These are phyloP conservation scores for Delia radicum DNA, from an alignment of 1,140 invertebrate species.

Conservation along the genomic window DNA sequence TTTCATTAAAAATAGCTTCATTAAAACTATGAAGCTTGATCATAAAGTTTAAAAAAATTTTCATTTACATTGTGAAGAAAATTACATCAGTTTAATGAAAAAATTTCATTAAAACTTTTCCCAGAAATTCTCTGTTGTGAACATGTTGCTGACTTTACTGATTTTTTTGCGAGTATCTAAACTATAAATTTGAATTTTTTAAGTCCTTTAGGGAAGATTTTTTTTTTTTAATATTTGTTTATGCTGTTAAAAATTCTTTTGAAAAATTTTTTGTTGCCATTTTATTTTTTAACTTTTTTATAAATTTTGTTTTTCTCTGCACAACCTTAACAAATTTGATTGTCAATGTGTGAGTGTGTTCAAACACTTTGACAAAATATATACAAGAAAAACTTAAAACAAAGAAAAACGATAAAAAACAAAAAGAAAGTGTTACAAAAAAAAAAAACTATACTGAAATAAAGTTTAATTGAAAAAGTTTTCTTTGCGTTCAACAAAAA, in stretches of 20 bases:
- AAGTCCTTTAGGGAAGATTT: background rate
- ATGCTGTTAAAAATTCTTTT: background rate
- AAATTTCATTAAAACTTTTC: too few species aligned
- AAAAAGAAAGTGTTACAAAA: constrained; percentile 5
- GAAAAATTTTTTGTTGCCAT: background rate
- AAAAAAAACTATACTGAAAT: constrained; percentile 8
- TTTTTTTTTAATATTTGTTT: background rate
- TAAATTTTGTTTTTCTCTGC: background rate
- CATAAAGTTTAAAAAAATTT: too few species aligned
- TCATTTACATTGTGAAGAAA: too few species aligned
- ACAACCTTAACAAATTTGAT: constrained; percentile 2
- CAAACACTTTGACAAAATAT: background rate
- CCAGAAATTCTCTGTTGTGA: too few species aligned
- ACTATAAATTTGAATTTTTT: background rate
- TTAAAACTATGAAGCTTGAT: too few species aligned
- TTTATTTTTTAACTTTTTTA: background rate
- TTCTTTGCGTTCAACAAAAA: background rate
- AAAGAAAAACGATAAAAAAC: background rate
- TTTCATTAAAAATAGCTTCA: too few species aligned
- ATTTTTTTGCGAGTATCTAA: too few species aligned
- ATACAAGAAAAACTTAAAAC: background rate
- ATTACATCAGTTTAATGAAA: too few species aligned
- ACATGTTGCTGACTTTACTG: too few species aligned
- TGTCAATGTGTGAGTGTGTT: background rate
- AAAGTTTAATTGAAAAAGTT: constrained; percentile 24